Evolutionary conservation across 2,797 vertebrate species (phyloP), one percentile per base, ranked within the genome.

Genomic region (Nyctibius grandis): DNA sequence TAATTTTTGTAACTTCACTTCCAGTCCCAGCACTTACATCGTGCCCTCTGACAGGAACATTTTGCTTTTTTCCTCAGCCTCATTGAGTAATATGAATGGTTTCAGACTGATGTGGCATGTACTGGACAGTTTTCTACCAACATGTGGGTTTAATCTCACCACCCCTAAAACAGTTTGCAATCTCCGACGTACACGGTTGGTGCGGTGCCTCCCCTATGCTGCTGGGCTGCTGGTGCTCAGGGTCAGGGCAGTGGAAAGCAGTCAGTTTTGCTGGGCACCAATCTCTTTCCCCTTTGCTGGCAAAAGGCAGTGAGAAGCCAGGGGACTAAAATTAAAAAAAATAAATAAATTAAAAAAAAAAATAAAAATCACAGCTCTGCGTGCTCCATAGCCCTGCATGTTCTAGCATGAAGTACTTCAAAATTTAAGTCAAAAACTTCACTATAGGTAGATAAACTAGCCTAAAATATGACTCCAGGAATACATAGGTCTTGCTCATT

Each of bases 101-200:
- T 84, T 65, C 34, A 28, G 51, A 14, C 29, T 16, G 28, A 11
- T 4, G n/a, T 14, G 33, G 36, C 2, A 0, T 33, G 22, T 0
- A 0, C 67, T 31, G 38, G n/a, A 14, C 8, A 2, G 17, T 29
- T 64, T 72, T 67, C 31, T 34, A 14, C 13, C 60, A 26, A 4
- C 4, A 0, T 1, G 2, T 0, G 4, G 16, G 21, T 56, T 61
- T 40, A 15, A 20, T 8, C 56, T 42, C 34, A 3, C 11, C 1
- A 2, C 21, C 6, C 21, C 17, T 33, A 15, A 8, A 51, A n/a
- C 36, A 47, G 26, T 29, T 34, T 47, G 17, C 12, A 22, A 42
- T 36, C 42, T 56, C 74, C 25, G 33, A 3, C 20, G 15, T 1
- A 3, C 6, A 13, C 0, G 12, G 26, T 4, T 16, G 34, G 28